These are phyloP conservation scores for Lagenorhynchus albirostris DNA, from an alignment of 2,113 vertebrate species.

Conservation along the genomic window DNA sequence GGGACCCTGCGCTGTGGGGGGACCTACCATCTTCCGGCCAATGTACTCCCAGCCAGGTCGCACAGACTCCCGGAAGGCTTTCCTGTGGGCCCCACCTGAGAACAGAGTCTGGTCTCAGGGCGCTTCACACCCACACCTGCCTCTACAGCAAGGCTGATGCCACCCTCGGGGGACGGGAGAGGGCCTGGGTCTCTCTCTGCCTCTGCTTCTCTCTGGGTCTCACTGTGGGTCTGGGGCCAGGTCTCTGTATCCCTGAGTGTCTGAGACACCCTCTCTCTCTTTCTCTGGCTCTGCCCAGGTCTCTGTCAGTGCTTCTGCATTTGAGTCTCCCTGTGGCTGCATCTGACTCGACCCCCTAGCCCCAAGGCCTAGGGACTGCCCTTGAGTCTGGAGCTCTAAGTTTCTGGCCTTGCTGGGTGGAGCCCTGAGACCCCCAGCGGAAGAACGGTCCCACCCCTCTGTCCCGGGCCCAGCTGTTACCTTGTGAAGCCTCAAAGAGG, in stretches of 20 bases:
- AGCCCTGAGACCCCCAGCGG: not conserved
- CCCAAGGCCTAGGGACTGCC: rapidly evolving
- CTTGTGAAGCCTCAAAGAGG: slow-evolving; percentile 91
- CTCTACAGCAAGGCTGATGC: not conserved
- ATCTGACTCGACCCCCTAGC: rapidly evolving
- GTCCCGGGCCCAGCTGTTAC: slow-evolving; percentile 73
- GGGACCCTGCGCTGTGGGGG: rapidly evolving
- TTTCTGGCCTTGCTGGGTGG: not conserved
- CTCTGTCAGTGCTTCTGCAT: not conserved
- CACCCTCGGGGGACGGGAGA: too few relatives aligned
- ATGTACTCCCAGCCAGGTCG: slow-evolving; percentile 94
- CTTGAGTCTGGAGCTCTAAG: not conserved
- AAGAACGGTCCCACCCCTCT: not conserved
- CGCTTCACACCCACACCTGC: not conserved
- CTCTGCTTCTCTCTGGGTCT: not conserved
- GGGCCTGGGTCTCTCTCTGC: not conserved
- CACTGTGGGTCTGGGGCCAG: not conserved
- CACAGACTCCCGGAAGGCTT: slow-evolving; percentile 88
- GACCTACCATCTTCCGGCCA: slow-evolving; percentile 94
- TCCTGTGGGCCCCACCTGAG: slow-evolving; percentile 90
- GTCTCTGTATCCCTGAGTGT: not conserved
- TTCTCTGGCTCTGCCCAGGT: not conserved
- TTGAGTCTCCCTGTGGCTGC: not conserved
- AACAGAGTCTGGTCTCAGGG: not conserved
- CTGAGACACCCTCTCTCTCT: not conserved